Evolutionary conservation across 2,888 invertebrate species (phyloP).

Genomic region (Pandemis corylana): DNA sequence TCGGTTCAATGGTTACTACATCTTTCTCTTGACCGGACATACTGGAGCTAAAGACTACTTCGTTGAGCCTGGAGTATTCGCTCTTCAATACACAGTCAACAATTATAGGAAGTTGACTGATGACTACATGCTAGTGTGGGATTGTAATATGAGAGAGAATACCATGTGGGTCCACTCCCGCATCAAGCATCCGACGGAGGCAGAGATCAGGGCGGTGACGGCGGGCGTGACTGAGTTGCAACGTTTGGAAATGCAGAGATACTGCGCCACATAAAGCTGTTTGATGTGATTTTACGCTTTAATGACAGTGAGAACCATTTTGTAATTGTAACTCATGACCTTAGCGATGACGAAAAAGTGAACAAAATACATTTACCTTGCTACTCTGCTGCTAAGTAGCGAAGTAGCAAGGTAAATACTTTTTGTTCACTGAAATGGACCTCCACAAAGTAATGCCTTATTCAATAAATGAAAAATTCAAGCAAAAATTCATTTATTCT

Average conservation of each 20-base stretch:
- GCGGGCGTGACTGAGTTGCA: neutral
- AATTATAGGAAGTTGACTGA: slow-evolving; percentile 1
- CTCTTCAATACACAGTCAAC: neutral
- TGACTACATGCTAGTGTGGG: slow-evolving; percentile 14
- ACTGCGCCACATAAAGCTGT: neutral
- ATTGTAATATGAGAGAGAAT: slow-evolving; percentile 4
- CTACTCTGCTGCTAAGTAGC: too few relatives aligned
- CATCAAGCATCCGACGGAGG: neutral
- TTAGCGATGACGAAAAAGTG: too few relatives aligned
- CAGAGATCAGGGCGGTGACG: neutral
- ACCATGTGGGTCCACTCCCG: slow-evolving; percentile 7
- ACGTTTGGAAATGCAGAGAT: neutral
- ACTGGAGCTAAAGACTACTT: slow-evolving; percentile 13
- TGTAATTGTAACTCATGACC: too few relatives aligned
- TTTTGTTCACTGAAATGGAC: too few relatives aligned
- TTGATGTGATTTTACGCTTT: too few relatives aligned
- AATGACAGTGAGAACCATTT: too few relatives aligned
- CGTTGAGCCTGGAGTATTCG: neutral
- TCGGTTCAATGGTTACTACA: neutral
- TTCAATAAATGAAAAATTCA: too few relatives aligned
- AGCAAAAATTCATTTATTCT: too few relatives aligned
- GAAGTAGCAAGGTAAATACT: too few relatives aligned
- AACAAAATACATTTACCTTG: too few relatives aligned
- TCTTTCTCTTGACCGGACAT: neutral
- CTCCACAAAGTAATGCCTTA: too few relatives aligned